Percentiles rank a stretch among this genome's conserved stretches.
Evolutionary conservation across 1,140 invertebrate genomes (phyloP).

Genomic region (Stenopsyche tienmushanensis): DNA sequence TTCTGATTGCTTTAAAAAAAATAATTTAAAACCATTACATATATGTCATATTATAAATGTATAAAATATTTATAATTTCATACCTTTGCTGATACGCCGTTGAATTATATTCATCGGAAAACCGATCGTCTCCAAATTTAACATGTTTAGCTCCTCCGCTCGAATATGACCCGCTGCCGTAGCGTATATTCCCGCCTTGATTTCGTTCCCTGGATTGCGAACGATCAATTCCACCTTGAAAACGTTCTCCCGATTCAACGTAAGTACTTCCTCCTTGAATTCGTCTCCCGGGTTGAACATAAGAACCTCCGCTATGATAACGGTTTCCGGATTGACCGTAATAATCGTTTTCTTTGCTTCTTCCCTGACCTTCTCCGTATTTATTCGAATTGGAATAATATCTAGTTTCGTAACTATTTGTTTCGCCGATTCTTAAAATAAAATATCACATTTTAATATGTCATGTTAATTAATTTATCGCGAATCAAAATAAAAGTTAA

Average conservation of each 20-base stretch:
- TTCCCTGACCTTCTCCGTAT: neutral
- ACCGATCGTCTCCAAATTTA: slow-evolving; percentile 15
- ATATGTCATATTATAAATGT: neutral
- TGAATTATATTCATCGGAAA: neutral
- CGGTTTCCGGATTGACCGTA: slow-evolving; percentile 7
- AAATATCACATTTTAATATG: too few species aligned
- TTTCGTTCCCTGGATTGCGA: neutral
- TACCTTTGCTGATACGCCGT: slow-evolving; percentile 2
- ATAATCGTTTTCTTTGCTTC: neutral
- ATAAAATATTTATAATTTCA: neutral
- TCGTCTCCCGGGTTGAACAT: too few species aligned
- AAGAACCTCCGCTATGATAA: too few species aligned
- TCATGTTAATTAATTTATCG: too few species aligned
- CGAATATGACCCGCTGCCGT: slow-evolving; percentile 32
- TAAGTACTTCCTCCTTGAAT: too few species aligned
- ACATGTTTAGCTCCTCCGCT: slow-evolving; percentile 26
- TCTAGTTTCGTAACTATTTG: too few species aligned
- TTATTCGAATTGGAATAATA: neutral
- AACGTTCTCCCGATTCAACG: too few species aligned
- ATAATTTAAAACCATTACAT: neutral
- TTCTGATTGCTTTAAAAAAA: slow-evolving; percentile 17
- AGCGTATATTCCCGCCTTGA: slow-evolving; percentile 28
- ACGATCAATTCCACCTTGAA: too few species aligned
- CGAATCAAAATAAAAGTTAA: too few species aligned
- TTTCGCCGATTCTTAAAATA: too few species aligned